Base-by-base conservation (phyloP, 53 echinoderm and acorn worm species). In the Apostichopus leukothele region DNA sequence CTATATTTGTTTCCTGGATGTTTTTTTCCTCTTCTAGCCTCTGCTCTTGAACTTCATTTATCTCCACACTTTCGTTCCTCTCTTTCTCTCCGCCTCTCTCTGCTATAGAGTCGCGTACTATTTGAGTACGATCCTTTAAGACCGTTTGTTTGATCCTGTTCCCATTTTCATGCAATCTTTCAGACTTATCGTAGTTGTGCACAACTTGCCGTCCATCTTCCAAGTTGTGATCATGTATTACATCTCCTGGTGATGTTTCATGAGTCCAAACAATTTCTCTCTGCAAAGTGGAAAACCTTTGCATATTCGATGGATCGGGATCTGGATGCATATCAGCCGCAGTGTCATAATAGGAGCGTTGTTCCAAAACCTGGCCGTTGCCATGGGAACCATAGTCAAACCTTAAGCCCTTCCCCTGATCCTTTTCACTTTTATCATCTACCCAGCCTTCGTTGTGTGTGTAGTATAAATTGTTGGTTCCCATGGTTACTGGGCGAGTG, bases 401-500 rank as follows among this genome's bases (percentile, higher is more conserved):
- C 7, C 71, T 71, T 71, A 71, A 71, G 6, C 71, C 71, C 7
- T 19, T 19, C 20, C 18, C 16, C 71, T 6, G 6, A 71, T n/a
- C 1, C n/a, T 71, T 71, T 6, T 71, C 20, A n/a, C 71, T 6
- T 5, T 16, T 71, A 18, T 6, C 18, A 16, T 71, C 71, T 71
- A 4, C 88, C 75, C 25, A 83, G 73, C 16, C 54, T 53, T 0
- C 68, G 84, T 54, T 63, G 66, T 51, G 79, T 22, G n/a, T 51
- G 85, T 92, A 92, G 60, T 79, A 90, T 1, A 75, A 51, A 2
- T 90, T 92, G 13, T 92, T 91, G 53, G 91, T 90, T 75, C 89
- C 90, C 86, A 90, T 89, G 13, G 76, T 50, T 13, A 92, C 77
- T 9, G 90, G 89, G 16, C 90, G 76, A 21, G 89, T 73, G 61